Base-by-base conservation (phyloP, 92 coral and sea anemone genomes). In the Epizoanthus scotinus region DNA sequence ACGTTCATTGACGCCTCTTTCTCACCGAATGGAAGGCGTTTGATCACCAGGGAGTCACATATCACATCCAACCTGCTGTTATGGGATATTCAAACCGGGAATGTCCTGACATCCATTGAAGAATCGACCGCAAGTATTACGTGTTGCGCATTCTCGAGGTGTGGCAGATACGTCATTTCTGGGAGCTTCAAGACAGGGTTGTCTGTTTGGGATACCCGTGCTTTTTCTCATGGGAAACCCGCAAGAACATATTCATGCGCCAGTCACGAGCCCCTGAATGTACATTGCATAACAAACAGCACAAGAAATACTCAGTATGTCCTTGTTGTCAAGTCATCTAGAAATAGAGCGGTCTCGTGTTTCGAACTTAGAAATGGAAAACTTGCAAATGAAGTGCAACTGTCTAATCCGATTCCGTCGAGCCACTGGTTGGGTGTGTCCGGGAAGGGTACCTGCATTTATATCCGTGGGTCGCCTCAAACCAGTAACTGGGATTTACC, bases 161-260 rank as follows among this genome's bases (percentile, higher is more conserved):
- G 91, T 27, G 86, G 83, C 6, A 78, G 71, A 65, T 84, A 68
- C 67, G 79, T 84, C 53, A 50, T 88, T 80, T 84, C 85, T 13
- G 91, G 88, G 18, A 88, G 91, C 82, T 84, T 87, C 59, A 75
- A 62, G 34, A 62, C 68, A 34, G 90, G 90, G 20, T 70, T 87
- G 31, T 77, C 90, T 19, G 75, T 87, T 9, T 87, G 87, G 90
- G 81, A 83, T 52, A 62, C 58, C 6, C 40, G n/a, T 20, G 65
- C 40, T 0, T 56, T 75, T 12, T 3, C 25, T 40, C 8, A 59
- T 19, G 49, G 69, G 25, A 38, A 21, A 36, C 27, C 57, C 52
- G 34, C 8, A 25, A 75, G 44, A 59, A 75, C 24, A 40, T 75
- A 29, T 13, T 47, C 74, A 27, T 20, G 63, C 26, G 6, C 73